Conservation (phyloP, 2,113 vertebrate genomes). For the Anser cygnoides region DNA sequence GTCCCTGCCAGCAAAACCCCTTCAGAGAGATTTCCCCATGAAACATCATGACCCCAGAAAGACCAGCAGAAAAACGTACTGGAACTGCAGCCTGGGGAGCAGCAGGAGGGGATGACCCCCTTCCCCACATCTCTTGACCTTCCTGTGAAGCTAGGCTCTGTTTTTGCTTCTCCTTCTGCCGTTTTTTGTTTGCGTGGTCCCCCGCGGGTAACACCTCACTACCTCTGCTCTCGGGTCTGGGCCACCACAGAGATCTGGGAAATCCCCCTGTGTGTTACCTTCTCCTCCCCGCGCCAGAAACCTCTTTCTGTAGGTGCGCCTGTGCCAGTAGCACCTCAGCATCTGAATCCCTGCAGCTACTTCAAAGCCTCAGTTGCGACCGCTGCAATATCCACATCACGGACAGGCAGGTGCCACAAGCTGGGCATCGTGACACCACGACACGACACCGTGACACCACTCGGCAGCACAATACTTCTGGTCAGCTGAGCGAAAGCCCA, state of each 20-base stretch:
- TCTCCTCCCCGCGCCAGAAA: neutral
- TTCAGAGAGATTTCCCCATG: neutral
- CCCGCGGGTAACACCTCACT: neutral
- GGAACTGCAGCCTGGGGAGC: neutral
- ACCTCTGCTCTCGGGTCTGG: neutral
- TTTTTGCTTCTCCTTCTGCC: neutral
- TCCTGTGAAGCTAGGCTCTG: neutral
- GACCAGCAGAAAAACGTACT: neutral
- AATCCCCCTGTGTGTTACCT: neutral
- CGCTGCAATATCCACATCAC: neutral
- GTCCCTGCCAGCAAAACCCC: fast-evolving
- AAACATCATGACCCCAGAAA: neutral
- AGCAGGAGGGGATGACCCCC: neutral
- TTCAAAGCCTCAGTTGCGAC: neutral
- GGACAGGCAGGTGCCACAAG: fast-evolving
- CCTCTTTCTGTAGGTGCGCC: neutral
- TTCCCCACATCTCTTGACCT: neutral
- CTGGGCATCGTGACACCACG: neutral
- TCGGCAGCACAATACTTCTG: neutral
- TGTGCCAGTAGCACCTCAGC: neutral
- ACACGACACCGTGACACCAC: neutral
- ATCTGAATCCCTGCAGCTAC: neutral
- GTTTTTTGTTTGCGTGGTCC: neutral
- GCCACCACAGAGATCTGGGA: neutral
- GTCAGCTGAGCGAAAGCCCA: no score